A percentile compares a stretch with the other conserved stretches of the same genome.
These are phyloP conservation scores for Drosophila cardini DNA, from an alignment of 1,140 invertebrate species.

Conservation along the genomic window DNA sequence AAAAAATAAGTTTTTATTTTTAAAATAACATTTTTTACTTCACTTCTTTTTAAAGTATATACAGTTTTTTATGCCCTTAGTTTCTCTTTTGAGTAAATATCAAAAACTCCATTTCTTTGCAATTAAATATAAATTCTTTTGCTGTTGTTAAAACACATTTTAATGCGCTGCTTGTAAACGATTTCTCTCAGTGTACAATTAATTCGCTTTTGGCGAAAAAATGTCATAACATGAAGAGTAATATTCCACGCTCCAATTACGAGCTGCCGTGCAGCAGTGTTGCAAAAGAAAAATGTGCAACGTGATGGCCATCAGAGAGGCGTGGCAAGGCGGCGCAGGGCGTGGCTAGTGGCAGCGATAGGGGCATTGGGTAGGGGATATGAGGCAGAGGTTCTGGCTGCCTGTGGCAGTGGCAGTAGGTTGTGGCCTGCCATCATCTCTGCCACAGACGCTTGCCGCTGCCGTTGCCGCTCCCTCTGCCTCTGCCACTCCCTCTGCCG, in stretches of 20 bases:
- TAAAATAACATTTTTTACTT: no score
- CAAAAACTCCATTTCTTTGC: no score
- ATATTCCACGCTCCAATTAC: slow-evolving; percentile 84
- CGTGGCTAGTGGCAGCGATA: not conserved
- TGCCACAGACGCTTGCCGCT: not conserved
- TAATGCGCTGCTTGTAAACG: not conserved
- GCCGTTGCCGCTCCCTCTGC: no score
- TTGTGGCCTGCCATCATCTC: not conserved
- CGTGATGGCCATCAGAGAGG: slow-evolving; percentile 36
- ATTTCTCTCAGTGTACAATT: slow-evolving; percentile 73
- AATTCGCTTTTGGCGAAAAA: slow-evolving; percentile 82
- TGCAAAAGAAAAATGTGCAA: slow-evolving; percentile 65
- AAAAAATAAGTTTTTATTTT: no score
- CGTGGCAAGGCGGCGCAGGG: not conserved
- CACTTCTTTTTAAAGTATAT: no score
- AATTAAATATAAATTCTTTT: no score
- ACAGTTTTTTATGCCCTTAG: no score
- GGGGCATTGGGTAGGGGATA: no score
- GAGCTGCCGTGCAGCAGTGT: slow-evolving; percentile 67
- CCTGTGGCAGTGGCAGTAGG: slow-evolving; percentile 10
- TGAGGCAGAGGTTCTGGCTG: not conserved
- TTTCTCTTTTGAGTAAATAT: no score
- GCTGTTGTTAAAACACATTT: no score
- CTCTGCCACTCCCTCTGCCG: not conserved
- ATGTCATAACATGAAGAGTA: slow-evolving; percentile 84